These are phyloP conservation scores for Rhodinocichla rosea DNA, from an alignment of 2,113 vertebrate genomes.

Conservation along the genomic window DNA sequence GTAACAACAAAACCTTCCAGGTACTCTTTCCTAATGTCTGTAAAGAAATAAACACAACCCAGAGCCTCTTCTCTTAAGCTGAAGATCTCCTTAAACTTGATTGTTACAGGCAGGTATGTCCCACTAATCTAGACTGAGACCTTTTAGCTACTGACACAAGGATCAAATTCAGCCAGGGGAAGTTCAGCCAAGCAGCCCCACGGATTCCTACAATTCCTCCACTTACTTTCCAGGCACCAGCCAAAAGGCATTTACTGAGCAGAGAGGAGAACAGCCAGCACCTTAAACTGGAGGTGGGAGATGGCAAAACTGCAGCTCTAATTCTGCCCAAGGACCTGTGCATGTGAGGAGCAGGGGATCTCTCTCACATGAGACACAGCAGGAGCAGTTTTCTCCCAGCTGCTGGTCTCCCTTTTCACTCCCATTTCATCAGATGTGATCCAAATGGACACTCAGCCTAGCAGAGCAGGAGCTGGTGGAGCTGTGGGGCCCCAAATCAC, in stretches of 20 bases:
- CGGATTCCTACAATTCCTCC: not conserved
- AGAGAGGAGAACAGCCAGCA: not conserved
- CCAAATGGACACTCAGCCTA: not conserved
- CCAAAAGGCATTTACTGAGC: not conserved
- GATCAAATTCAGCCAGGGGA: not conserved
- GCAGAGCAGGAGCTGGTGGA: not conserved
- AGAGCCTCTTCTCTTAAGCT: not conserved
- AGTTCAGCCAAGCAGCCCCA: not conserved
- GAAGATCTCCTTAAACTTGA: not conserved
- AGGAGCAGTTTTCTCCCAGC: not conserved
- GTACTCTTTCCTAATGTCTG: not conserved
- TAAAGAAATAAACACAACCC: not conserved
- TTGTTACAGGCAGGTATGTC: not conserved
- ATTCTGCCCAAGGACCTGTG: not conserved
- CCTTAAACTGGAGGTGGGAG: not conserved
- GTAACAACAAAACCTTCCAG: not conserved
- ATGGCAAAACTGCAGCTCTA: not conserved
- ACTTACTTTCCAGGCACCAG: not conserved
- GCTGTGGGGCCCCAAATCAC: not conserved
- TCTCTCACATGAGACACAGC: fast-evolving
- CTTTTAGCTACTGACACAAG: not conserved
- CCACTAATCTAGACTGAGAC: not conserved
- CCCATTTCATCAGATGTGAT: not conserved
- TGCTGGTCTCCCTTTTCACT: not conserved
- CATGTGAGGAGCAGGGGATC: not conserved